Evolutionary conservation across 1,140 invertebrate genomes (phyloP), one percentile per base, ranked within the genome.

Genomic region (Cydia pomonella): DNA sequence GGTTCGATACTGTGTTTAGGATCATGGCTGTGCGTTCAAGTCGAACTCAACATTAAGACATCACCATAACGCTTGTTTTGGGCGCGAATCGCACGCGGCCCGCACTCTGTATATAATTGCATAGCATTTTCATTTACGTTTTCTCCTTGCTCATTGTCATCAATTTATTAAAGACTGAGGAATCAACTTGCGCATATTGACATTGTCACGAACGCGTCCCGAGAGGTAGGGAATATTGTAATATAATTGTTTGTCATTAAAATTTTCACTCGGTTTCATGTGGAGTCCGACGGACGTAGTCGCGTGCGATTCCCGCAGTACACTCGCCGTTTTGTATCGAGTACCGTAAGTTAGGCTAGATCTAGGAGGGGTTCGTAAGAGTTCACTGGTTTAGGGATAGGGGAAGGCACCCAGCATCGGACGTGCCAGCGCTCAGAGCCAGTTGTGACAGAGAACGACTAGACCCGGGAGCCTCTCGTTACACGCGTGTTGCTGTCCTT

Each of bases 91-190:
- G 80, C 77, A 79, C 83, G 79, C 85, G 79, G 53, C 71, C 79
- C 62, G 63, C 64, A 62, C 74, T 87, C 86, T 92, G 89, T 90
- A 91, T 86, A 92, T 91, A 91, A 82, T 88, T 85, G 86, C 90
- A 91, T 88, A 84, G 82, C 90, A 90, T 92, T 88, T 87, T 91
- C 89, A 91, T 91, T 92, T 90, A 84, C 84, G 86, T 90, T 88
- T 82, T 87, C 87, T 90, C 88, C 88, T 92, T 89, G 89, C 89
- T 92, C 91, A 92, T 92, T 88, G 89, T 90, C 91, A 92, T 92
- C 91, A 92, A 92, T 91, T 90, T 90, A 91, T 91, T 91, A 92
- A 91, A 92, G 91, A 92, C 91, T 92, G 91, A 92, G 91, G 87
- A 91, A 92, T 92, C 91, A 92, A 92, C 86, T 89, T 84, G 86